Conservation (phyloP, 2,113 vertebrate genomes). For the Protobothrops mucrosquamatus region DNA sequence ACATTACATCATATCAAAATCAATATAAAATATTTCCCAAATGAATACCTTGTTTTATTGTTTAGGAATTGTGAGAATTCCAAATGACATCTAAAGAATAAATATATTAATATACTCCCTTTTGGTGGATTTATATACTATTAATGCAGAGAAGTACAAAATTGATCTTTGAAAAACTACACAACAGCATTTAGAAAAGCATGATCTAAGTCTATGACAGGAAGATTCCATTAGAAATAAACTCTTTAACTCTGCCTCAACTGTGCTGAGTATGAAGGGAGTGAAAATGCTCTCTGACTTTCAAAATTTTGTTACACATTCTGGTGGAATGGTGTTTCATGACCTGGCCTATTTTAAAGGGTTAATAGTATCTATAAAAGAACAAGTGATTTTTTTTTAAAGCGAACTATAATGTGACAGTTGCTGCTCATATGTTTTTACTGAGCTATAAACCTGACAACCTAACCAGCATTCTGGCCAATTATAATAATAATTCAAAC, state of each 20-base stretch:
- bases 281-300: not conserved
- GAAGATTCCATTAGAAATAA: not conserved
- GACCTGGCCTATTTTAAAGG: not conserved
- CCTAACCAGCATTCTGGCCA: not conserved
- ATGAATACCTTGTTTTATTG: not conserved
- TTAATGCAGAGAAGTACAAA: not conserved
- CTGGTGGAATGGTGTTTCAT: not conserved
- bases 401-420: not conserved
- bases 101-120: not conserved
- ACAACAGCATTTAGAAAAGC: not conserved
- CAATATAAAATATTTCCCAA: not conserved
- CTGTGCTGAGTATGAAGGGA: not conserved
- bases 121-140: not conserved
- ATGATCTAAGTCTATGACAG: not conserved
- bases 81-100: not conserved
- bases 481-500: not conserved
- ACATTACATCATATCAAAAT: not conserved
- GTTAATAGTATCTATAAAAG: not conserved
- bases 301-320: not conserved
- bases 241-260: not conserved
- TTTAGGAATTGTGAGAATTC: not conserved
- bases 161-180: not conserved
- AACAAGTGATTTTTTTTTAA: not conserved
- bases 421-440: not conserved
- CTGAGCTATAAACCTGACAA: not conserved